phyloP scores from a whole-genome alignment of 2,888 invertebrate species.

The Anoplius nigerrimus region DNA sequence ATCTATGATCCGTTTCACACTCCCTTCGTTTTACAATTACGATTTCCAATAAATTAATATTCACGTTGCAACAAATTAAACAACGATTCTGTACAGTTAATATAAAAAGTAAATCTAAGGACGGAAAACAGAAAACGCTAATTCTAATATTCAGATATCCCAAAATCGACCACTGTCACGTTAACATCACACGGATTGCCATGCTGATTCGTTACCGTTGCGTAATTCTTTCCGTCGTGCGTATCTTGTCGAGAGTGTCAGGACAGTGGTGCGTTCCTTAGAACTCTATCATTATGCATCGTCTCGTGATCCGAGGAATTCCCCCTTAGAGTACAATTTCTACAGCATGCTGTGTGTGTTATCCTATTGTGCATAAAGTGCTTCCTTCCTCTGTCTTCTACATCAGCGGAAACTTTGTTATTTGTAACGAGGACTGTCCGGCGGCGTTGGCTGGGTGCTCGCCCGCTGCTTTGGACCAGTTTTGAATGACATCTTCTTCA shows the following conservation, averaged over 20 bases:
- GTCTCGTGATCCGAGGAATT: conserved; percentile 30
- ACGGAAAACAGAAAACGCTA: conserved; percentile 72
- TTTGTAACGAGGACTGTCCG: conserved; percentile 73
- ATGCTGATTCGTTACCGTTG: too few species aligned
- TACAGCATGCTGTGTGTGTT: conserved; percentile 25
- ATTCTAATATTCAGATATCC: conserved; percentile 56
- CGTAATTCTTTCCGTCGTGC: background rate
- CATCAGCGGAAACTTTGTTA: conserved; percentile 49
- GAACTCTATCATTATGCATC: conserved; percentile 25
- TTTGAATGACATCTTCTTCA: conserved; percentile 83
- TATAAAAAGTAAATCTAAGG: conserved; percentile 74
- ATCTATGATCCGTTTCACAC: conserved; percentile 42
- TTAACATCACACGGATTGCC: too few species aligned
- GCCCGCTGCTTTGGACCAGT: conserved; percentile 76
- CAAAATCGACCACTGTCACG: background rate
- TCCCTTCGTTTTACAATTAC: conserved; percentile 41
- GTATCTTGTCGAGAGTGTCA: conserved; percentile 17
- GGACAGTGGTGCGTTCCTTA: conserved; percentile 21
- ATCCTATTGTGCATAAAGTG: conserved; percentile 45
- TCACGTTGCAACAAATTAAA: conserved; percentile 59
- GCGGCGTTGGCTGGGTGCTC: conserved; percentile 69
- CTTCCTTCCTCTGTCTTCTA: conserved; percentile 14
- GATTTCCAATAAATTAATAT: conserved; percentile 57
- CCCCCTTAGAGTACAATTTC: conserved; percentile 42
- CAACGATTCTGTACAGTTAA: conserved; percentile 66